These are phyloP conservation scores for Saccopteryx bilineata DNA, from an alignment of 2,113 vertebrate species.

Conservation along the genomic window DNA sequence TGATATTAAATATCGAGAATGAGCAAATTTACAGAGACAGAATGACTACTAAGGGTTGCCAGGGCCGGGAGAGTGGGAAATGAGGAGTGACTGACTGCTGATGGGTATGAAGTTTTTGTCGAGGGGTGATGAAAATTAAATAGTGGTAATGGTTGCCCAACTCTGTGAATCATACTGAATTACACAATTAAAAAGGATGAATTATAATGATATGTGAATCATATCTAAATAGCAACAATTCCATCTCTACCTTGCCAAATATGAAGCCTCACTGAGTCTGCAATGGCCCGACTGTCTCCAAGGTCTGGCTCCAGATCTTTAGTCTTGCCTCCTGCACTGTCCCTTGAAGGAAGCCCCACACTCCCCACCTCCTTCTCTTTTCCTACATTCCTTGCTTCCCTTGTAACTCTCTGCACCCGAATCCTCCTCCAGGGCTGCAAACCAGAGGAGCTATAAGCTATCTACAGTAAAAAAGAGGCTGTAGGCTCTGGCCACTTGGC, in stretches of 20 bases:
- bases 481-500: no score
- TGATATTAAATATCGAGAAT: neutral
- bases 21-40: neutral
- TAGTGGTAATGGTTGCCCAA: neutral
- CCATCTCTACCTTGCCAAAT: neutral
- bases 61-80: neutral
- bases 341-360: neutral
- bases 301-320: neutral
- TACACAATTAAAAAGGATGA: neutral
- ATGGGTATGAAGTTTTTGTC: neutral
- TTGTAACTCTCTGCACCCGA: neutral
- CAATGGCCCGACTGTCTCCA: neutral
- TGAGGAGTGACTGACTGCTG: neutral
- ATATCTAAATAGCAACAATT: neutral
- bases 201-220: neutral
- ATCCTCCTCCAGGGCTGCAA: neutral
- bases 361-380: neutral
- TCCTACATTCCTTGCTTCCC: neutral
- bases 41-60: neutral
- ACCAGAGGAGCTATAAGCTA: neutral
- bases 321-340: neutral
- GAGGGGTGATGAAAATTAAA: constrained; percentile 19
- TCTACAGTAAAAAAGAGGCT: neutral
- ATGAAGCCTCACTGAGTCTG: neutral
- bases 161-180: constrained; percentile 13